Base-by-base conservation (phyloP, 2,888 invertebrate species). In the Criorhina ranunculi region DNA sequence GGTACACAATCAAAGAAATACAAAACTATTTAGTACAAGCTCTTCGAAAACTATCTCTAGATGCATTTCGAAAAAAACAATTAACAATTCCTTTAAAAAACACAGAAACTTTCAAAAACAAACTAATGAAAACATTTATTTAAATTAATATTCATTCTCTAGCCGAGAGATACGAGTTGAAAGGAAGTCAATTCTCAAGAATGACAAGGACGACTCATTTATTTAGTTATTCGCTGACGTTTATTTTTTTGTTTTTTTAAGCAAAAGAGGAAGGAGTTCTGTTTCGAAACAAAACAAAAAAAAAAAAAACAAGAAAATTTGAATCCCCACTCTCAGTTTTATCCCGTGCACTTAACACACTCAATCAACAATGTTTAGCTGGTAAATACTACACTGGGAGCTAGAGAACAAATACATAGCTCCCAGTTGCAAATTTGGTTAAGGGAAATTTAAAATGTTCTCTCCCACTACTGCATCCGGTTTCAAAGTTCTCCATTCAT, bases 121-220 rank as follows among this genome's bases (percentile, higher is more conserved):
- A 80, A 75, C 67, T 69, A 67, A 80, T 37, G 67, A 75, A 67
- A 80, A 67, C 67, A 80, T 80, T 80, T 75, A 73, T 80, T 80
- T 55, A 75, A 80, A 75, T 80, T 80, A 80, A 80, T 69, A 80
- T 75, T 75, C 80, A 75, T 67, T 62, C 59, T 57, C 57, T 33
- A 49, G 35, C 15, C 31, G n/a, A n/a, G 11, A 29, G 35, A 8
- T 35, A 7, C 31, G 40, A 49, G 29, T 40, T 44, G 19, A 49
- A 37, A 53, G 17, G 11, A 7, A 70, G 15, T 70, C 40, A 70
- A 49, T 46, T 19, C 15, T 11, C 29, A 8, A 9, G 24, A 2
- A 7, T 8, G 7, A 67, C 9, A 9, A 57, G 11, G 44, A 35
- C 9, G 40, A 62, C 35, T 73, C 33, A 42, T 51, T 42, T 59